Conservation (phyloP, 2,888 invertebrate species). For the Parochlus steinenii region DNA sequence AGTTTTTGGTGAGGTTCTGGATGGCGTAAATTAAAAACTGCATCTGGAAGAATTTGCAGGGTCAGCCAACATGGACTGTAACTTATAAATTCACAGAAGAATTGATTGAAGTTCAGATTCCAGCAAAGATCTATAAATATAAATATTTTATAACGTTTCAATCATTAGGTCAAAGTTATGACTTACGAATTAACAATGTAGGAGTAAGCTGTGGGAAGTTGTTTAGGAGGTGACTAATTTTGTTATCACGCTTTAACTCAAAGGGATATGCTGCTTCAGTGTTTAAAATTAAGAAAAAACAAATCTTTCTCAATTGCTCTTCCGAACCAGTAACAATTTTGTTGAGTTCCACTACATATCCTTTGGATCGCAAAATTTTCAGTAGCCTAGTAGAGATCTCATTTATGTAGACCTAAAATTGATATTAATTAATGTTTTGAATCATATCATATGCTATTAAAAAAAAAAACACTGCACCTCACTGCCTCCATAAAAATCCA, state of each 20-base stretch:
- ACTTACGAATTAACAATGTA: too few species aligned
- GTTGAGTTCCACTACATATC: conserved; percentile 16
- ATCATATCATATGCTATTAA: conserved; percentile 1
- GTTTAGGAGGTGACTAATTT: conserved; percentile 20
- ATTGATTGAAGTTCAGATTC: conserved; percentile 20
- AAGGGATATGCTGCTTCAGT: conserved; percentile 22
- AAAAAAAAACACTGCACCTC: conserved; percentile 10
- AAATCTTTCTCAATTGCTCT: conserved; percentile 19
- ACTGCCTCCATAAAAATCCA: conserved; percentile 23
- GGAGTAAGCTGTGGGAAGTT: conserved; percentile 21
- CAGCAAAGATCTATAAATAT: conserved; percentile 20
- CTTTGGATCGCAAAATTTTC: conserved; percentile 15
- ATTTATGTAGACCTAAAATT: conserved; percentile 17
- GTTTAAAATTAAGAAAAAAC: conserved; percentile 21
- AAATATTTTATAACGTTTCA: too few species aligned
- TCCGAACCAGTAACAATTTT: conserved; percentile 15
- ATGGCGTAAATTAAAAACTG: conserved; percentile 19
- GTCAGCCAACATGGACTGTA: conserved; percentile 23
- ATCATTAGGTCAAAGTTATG: too few species aligned
- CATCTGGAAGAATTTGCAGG: conserved; percentile 21
- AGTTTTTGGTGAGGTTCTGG: conserved; percentile 21
- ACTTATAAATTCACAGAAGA: conserved; percentile 20
- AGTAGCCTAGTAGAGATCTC: conserved; percentile 19
- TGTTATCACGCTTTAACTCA: conserved; percentile 18
- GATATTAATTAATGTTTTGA: not conserved